Percentiles rank a stretch among this genome's conserved stretches.
phyloP scores from a whole-genome alignment of 53 echinoderm and acorn worm species.

The Henricia sp. region DNA sequence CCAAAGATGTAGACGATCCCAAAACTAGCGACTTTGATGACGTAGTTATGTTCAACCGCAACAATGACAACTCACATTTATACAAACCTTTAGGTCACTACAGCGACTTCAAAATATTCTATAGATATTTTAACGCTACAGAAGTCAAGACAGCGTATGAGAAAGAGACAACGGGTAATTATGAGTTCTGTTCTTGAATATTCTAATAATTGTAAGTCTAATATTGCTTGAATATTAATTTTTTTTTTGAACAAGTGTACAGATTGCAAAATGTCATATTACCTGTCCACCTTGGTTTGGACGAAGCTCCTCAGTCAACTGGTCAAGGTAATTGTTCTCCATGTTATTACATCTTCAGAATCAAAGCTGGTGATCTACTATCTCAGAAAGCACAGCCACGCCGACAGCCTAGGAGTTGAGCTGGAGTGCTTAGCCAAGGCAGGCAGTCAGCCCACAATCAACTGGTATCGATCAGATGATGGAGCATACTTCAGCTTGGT shows the following conservation, averaged over 20 bases:
- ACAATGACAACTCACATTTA: neutral
- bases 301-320: too few species aligned
- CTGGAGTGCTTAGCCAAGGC: constrained; percentile 48
- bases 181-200: neutral
- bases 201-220: too few species aligned
- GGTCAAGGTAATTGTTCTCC: too few species aligned
- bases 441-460: constrained; percentile 17
- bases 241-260: too few species aligned
- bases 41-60: neutral
- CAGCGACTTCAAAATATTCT: constrained; percentile 39
- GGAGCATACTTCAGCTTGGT: constrained; percentile 23
- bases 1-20: neutral
- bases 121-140: neutral
- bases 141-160: constrained; percentile 22
- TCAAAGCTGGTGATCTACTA: constrained; percentile 39
- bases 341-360: constrained; percentile 14
- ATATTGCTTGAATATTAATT: too few species aligned
- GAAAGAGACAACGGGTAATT: constrained; percentile 22
- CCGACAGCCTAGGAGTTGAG: constrained; percentile 33
- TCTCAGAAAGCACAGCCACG: constrained; percentile 20
- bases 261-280: too few species aligned
- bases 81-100: neutral
- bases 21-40: neutral
- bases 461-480: constrained; percentile 47
- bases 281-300: too few species aligned